phyloP scores from a whole-genome alignment of 2,113 vertebrate genomes.

The Varanus salvator region DNA sequence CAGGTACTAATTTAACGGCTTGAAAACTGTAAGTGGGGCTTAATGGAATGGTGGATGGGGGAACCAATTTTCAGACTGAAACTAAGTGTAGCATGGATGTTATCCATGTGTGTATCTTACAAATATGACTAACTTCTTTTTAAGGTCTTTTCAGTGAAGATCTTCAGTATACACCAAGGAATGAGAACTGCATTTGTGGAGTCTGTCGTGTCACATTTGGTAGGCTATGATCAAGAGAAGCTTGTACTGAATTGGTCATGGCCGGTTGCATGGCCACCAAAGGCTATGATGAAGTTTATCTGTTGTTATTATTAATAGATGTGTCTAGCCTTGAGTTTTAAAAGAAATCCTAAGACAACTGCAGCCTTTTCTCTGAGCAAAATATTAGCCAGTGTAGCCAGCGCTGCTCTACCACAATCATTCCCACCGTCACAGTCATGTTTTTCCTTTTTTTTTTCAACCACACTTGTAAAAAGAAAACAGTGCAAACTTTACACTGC shows the following conservation, averaged over 20 bases:
- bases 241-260: constrained; percentile 4
- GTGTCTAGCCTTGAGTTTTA: neutral
- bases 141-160: constrained; percentile 49
- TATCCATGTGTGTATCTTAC: neutral
- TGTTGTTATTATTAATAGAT: neutral
- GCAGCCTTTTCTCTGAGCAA: neutral
- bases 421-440: neutral
- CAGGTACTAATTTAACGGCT: constrained; percentile 61
- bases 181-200: constrained; percentile 30
- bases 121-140: neutral
- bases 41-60: constrained; percentile 8
- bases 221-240: constrained; percentile 44
- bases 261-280: neutral
- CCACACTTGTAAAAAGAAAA: neutral
- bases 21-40: constrained; percentile 44
- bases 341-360: neutral
- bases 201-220: constrained; percentile 38
- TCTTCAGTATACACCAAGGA: constrained; percentile 43
- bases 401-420: neutral
- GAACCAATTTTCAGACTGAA: constrained; percentile 53
- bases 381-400: neutral
- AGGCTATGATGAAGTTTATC: constrained; percentile 10
- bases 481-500: too few species aligned
- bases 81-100: constrained; percentile 48
- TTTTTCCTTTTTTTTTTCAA: neutral